Percentiles rank a stretch among this genome's conserved stretches.
Conservation (phyloP, 2,113 vertebrate species). For the Chiloscyllium plagiosum region DNA sequence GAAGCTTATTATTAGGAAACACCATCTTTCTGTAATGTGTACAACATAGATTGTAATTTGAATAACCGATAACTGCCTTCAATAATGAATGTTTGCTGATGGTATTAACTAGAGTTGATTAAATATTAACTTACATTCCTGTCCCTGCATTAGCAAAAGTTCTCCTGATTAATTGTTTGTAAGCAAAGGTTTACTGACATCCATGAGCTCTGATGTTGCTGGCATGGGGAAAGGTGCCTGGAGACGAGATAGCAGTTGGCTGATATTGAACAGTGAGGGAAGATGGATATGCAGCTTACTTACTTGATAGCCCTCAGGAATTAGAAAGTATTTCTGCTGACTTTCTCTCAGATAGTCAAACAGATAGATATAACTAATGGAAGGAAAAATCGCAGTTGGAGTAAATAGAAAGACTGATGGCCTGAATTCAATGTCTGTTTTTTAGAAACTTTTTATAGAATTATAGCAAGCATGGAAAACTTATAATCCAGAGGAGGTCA, state of each 20-base stretch:
- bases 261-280: not conserved
- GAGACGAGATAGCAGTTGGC: not conserved
- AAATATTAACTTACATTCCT: not conserved
- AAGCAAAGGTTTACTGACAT: not conserved
- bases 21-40: not conserved
- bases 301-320: not conserved
- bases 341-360: not conserved
- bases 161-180: not conserved
- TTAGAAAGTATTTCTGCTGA: not conserved
- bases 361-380: not conserved
- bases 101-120: not conserved
- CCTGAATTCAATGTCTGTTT: too few species aligned
- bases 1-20: not conserved
- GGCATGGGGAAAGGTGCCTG: not conserved
- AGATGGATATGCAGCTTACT: not conserved
- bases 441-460: too few species aligned
- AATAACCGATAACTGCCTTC: not conserved
- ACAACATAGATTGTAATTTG: not conserved
- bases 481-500: too few species aligned
- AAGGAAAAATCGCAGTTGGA: not conserved
- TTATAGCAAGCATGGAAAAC: too few species aligned
- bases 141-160: not conserved
- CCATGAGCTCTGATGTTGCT: not conserved
- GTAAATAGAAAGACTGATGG: too few species aligned
- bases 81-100: not conserved